Base-by-base conservation (phyloP, 1,140 invertebrate genomes). In the Oedothorax gibbosus region DNA sequence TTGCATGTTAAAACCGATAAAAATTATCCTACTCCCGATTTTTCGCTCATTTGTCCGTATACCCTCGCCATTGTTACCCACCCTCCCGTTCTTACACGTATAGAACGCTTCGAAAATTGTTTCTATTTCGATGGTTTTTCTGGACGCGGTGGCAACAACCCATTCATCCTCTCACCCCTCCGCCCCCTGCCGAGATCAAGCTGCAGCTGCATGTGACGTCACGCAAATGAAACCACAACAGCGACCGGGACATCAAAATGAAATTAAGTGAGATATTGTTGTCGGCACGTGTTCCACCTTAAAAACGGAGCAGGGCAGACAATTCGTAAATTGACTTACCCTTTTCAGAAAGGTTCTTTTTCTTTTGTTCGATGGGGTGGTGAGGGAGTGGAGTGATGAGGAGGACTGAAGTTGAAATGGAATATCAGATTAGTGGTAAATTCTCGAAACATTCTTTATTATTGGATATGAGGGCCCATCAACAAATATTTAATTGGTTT, bases 201-300 rank as follows among this genome's bases (percentile, higher is more conserved):
- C 35, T 68, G 20, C 80, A 82, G 69, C 80, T 82, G 80, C 80
- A 49, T 53, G 68, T 82, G 80, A 82, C 80, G 80, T 82, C 80
- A 82, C 56, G 49, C 50, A 35, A 18, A 50, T 62, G 64, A 81
- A 81, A 81, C 78, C 78, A 71, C 78, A 81, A 82, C 80, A 82
- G 69, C 62, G 49, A 49, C 56, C 78, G 49, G 50, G 78, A 71
- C 65, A 81, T 81, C 78, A 81, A 81, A 82, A 82, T 82, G 56
- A 82, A 82, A 82, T 82, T 82, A 82, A 82, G 80, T 82, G 69
- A 72, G 80, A 82, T 73, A 82, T 82, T 82, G 80, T 82, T 82
- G 12, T 68, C 7, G 80, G 56, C 80, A 82, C 80, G 80, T 73
- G 68, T 73, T 82, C 35, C 69, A 21, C 49, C 68, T 82, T 82